Evolutionary conservation across 2,113 vertebrate species (phyloP), one percentile per base, ranked within the genome.

Genomic region (Ia io): DNA sequence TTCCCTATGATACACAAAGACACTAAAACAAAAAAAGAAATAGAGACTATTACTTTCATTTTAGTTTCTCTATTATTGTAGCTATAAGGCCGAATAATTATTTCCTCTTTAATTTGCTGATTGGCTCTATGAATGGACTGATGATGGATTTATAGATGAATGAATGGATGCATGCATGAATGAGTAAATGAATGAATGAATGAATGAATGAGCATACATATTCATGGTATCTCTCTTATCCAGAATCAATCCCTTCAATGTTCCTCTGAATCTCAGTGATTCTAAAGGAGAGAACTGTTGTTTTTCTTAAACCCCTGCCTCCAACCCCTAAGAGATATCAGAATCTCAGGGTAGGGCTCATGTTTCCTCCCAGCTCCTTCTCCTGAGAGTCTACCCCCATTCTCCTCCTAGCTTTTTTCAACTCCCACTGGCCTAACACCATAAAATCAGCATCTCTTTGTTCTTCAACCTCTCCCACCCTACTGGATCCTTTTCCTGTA

Each of bases 11-110:
- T 76, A 56, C 1, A 14, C 51, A n/a, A n/a, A 80, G 23, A 70
- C 85, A 70, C n/a, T 16, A n/a, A 85, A 84, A 79, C 30, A 91
- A 63, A 94, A 85, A 91, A 42, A 10, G 13, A 79, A 85, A 83
- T 30, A 67, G 0, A 73, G 83, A 77, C 11, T 63, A 65, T 28
- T 67, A 40, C 18, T 16, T 90, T 91, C 69, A 80, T 10, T 78
- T 83, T 88, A 69, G n/a, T 76, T 93, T 91, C 32, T 88, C 35
- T 84, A 70, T 77, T 65, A 84, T 42, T 76, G n/a, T 65, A 93
- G 20, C 23, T 73, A 56, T 42, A 61, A n/a, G 5, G 5, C 16
- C 5, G 35, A 18, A 73, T 25, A 37, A 79, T 8, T 28, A 5
- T 79, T 92, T 76, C 85, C 63, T 77, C 92, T 87, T 95, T 89